Percentiles rank a stretch among this genome's conserved stretches.
phyloP scores from a whole-genome alignment of 2,113 vertebrate species.

The Eubucco bourcierii region DNA sequence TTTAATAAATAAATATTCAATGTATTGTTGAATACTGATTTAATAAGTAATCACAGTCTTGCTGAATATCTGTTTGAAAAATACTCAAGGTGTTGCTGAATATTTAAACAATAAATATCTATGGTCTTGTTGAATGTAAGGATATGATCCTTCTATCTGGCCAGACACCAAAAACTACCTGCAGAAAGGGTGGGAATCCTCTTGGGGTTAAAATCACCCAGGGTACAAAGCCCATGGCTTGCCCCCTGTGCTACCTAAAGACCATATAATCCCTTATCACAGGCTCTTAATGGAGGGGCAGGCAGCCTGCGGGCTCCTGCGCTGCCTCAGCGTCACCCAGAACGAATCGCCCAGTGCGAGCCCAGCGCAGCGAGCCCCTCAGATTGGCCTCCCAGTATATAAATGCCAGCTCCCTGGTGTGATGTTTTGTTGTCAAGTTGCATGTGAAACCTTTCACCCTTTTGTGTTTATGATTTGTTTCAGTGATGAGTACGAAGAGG shows the following conservation, averaged over 20 bases:
- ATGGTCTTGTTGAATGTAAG: too few species aligned
- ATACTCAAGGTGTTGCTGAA: too few species aligned
- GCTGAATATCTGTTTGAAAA: too few species aligned
- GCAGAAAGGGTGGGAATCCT: neutral
- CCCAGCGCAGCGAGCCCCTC: neutral
- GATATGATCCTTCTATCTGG: neutral
- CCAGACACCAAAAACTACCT: neutral
- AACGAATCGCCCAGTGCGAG: neutral
- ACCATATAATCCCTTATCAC: neutral
- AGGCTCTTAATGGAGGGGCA: neutral
- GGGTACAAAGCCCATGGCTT: neutral
- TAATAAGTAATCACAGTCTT: too few species aligned
- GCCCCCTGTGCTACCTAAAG: neutral
- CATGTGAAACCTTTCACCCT: neutral
- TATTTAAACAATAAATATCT: neutral
- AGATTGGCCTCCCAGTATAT: rapidly evolving
- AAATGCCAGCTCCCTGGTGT: constrained; percentile 68
- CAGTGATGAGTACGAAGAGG: constrained; percentile 93
- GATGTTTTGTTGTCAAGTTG: neutral
- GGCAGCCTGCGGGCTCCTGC: neutral
- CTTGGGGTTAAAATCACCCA: neutral
- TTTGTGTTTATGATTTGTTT: constrained; percentile 29
- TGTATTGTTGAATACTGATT: too few species aligned
- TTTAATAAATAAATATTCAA: neutral
- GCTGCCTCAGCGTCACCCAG: neutral